phyloP scores from a whole-genome alignment of 2,113 vertebrate species.

The Diadophis punctatus region DNA sequence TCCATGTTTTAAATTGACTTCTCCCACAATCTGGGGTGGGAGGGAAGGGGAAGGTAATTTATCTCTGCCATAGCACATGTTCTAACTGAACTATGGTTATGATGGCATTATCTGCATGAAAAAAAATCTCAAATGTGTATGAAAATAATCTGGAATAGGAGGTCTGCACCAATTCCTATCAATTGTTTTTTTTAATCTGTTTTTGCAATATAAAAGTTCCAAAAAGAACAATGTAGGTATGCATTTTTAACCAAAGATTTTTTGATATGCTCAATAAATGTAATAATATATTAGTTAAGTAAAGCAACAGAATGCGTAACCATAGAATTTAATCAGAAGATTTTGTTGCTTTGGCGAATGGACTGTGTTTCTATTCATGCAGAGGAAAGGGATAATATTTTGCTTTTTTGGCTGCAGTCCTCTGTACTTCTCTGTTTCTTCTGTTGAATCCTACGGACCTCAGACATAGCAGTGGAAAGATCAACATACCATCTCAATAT shows the following conservation, averaged over 20 bases:
- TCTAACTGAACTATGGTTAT: background rate
- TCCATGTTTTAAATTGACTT: background rate
- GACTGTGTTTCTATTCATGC: background rate
- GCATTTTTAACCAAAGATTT: background rate
- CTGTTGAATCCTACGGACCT: background rate
- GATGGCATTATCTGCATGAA: background rate
- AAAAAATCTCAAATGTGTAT: background rate
- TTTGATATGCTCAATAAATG: background rate
- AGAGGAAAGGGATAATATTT: background rate
- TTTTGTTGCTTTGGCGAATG: background rate
- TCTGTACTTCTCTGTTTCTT: background rate
- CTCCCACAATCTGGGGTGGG: background rate
- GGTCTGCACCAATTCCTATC: background rate
- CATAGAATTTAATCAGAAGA: background rate
- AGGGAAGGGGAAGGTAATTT: background rate
- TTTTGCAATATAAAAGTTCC: background rate
- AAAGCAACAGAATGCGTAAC: background rate
- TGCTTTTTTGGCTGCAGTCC: background rate
- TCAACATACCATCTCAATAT: background rate
- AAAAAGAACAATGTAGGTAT: background rate
- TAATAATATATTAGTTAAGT: background rate
- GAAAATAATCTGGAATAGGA: background rate
- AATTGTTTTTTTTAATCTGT: background rate
- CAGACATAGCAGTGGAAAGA: background rate
- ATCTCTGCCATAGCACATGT: background rate